These are phyloP conservation scores for Aleiodes sp. DNA, from an alignment of 1,140 invertebrate species.

Conservation along the genomic window DNA sequence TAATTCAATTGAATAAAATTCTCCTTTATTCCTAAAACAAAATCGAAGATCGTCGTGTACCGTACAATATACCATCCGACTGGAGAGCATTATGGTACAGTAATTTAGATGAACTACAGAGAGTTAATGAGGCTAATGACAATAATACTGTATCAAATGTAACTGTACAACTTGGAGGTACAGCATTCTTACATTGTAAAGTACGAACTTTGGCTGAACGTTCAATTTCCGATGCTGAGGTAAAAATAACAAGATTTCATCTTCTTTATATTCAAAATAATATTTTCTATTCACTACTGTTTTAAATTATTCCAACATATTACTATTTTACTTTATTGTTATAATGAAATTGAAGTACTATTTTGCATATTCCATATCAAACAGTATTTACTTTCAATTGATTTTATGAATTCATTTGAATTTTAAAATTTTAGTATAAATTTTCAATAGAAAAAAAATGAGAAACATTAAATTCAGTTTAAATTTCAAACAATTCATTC, in stretches of 20 bases:
- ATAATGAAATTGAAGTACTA: no score
- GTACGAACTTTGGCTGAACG: slow-evolving; percentile 74
- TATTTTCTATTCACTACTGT: background rate
- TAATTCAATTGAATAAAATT: slow-evolving; percentile 19
- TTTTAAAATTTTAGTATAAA: no score
- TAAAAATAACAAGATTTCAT: slow-evolving; percentile 32
- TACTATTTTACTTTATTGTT: no score
- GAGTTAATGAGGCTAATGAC: slow-evolving; percentile 69
- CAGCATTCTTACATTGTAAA: slow-evolving; percentile 85
- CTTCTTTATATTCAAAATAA: background rate
- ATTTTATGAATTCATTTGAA: no score
- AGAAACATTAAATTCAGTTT: no score
- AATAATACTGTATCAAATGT: slow-evolving; percentile 80
- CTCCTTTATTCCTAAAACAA: no score
- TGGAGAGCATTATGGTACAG: slow-evolving; percentile 72
- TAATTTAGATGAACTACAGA: slow-evolving; percentile 69
- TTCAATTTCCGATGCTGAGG: slow-evolving; percentile 69
- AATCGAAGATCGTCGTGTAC: slow-evolving; percentile 61
- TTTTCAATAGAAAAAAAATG: no score
- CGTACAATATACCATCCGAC: slow-evolving; percentile 65
- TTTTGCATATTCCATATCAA: no score
- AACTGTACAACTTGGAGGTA: slow-evolving; percentile 83
- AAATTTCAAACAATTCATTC: no score
- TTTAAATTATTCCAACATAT: background rate
- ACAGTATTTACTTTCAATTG: no score